Percentiles rank a stretch among this genome's conserved stretches.
These are phyloP conservation scores for Oxygymnocypris stewartii DNA, from an alignment of 2,113 vertebrate genomes.

Conservation along the genomic window DNA sequence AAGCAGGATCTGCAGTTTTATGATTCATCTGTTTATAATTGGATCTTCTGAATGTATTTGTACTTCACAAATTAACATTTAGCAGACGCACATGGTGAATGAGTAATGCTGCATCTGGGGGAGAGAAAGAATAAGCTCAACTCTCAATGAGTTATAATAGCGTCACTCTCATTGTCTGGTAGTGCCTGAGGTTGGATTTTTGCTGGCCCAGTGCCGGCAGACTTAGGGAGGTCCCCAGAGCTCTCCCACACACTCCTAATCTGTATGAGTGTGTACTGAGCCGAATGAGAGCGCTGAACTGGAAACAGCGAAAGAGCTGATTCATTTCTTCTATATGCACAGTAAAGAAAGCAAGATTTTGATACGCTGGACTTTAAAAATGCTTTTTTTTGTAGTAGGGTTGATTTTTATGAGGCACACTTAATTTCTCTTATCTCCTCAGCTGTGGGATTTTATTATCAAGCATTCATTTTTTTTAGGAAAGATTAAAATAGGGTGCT, in stretches of 20 bases:
- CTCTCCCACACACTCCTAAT: constrained; percentile 61
- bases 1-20: background rate
- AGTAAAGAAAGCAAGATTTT: background rate
- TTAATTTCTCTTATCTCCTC: background rate
- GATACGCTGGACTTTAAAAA: background rate
- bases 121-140: constrained; percentile 22
- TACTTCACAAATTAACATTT: background rate
- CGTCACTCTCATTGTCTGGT: constrained; percentile 49
- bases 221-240: constrained; percentile 66
- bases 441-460: background rate
- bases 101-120: background rate
- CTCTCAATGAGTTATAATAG: constrained; percentile 23
- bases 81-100: background rate
- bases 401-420: background rate
- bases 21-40: constrained; percentile 27
- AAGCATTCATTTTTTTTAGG: background rate
- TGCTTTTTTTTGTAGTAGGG: background rate
- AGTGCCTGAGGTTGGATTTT: constrained; percentile 57
- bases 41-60: background rate
- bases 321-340: background rate
- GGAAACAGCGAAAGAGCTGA: constrained; percentile 19
- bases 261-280: constrained; percentile 10
- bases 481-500: background rate
- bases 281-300: background rate
- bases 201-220: constrained; percentile 60